Conservation (phyloP, 1,140 invertebrate species). For the Drosophila azteca region DNA sequence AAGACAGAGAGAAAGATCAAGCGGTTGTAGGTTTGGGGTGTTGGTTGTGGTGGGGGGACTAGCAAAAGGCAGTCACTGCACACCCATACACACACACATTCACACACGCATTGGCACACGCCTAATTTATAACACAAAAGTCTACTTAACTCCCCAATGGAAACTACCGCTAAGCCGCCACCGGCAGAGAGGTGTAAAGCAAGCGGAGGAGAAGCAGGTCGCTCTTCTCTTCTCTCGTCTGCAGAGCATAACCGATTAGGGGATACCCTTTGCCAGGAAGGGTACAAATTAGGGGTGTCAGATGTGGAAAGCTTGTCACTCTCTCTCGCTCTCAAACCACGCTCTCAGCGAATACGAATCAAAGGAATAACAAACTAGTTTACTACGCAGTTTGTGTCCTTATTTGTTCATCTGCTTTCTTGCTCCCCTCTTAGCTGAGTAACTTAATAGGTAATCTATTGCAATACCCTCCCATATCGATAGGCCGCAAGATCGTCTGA, state of each 20-base stretch:
- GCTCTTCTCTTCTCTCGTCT: no score
- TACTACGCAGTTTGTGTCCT: no score
- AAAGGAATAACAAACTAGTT: no score
- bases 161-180: constrained; percentile 61
- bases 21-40: not conserved
- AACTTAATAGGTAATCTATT: no score
- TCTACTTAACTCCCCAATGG: constrained; percentile 71
- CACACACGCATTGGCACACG: constrained; percentile 63
- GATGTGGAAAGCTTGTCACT: no score
- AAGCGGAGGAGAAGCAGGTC: not conserved
- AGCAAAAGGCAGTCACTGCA: constrained; percentile 59
- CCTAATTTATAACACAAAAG: constrained; percentile 79
- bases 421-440: no score
- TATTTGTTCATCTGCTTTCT: no score
- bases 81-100: constrained; percentile 60
- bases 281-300: not conserved
- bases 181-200: constrained; percentile 27
- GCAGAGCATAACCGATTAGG: no score
- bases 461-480: no score
- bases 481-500: no score
- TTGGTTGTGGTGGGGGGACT: constrained; percentile 4
- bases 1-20: not conserved
- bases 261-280: constrained; percentile 19
- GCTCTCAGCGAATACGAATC: no score
- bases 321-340: no score